Percentiles rank a stretch among this genome's conserved stretches.
These are phyloP conservation scores for Stegodyphus mimosarum DNA, from an alignment of 1,140 invertebrate genomes.

Conservation along the genomic window DNA sequence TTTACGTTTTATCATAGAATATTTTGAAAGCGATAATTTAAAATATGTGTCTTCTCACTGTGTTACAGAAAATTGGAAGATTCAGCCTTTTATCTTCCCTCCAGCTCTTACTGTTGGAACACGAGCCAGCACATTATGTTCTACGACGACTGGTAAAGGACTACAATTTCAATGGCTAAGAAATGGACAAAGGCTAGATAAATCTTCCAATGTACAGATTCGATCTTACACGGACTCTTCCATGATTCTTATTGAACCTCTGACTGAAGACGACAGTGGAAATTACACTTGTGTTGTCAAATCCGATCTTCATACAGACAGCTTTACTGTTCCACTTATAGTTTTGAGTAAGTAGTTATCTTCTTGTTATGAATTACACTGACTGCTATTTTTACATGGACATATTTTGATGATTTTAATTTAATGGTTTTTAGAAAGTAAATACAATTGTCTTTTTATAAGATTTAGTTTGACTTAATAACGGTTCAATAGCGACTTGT, in stretches of 20 bases:
- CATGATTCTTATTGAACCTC: slow-evolving; percentile 31
- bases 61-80: slow-evolving; percentile 36
- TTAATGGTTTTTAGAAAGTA: too few relatives aligned
- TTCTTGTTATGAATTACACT: too few relatives aligned
- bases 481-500: too few relatives aligned
- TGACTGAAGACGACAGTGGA: slow-evolving; percentile 53
- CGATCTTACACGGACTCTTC: slow-evolving; percentile 29
- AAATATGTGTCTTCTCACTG: background rate
- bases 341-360: slow-evolving; percentile 47
- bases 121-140: slow-evolving; percentile 33
- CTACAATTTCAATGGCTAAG: slow-evolving; percentile 42
- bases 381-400: too few relatives aligned
- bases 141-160: slow-evolving; percentile 17
- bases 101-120: slow-evolving; percentile 19
- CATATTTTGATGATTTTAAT: too few relatives aligned
- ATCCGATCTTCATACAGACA: slow-evolving; percentile 63
- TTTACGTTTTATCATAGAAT: background rate
- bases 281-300: slow-evolving; percentile 69
- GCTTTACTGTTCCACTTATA: slow-evolving; percentile 46
- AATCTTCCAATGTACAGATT: slow-evolving; percentile 4
- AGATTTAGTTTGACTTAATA: too few relatives aligned
- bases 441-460: too few relatives aligned
- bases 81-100: slow-evolving; percentile 54
- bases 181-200: slow-evolving; percentile 18
- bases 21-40: background rate